A percentile compares a stretch with the other conserved stretches of the same genome.
Evolutionary conservation across 2,888 invertebrate genomes (phyloP).

Genomic region (Nemoura dubitans): DNA sequence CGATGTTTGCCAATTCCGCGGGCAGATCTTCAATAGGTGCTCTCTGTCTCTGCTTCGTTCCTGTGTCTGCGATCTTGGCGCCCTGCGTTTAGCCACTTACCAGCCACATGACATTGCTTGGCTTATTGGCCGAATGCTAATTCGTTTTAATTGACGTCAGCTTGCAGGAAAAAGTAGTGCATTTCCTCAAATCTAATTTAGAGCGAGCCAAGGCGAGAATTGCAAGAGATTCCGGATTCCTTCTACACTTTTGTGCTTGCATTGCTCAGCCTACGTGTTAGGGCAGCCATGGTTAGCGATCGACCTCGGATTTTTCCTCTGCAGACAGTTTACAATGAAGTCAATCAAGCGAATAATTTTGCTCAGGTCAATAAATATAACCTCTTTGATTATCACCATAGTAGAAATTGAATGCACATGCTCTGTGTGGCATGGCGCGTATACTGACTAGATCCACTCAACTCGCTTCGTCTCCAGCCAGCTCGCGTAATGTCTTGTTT

Average conservation of each 20-base stretch:
- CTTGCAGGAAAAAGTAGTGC: not conserved
- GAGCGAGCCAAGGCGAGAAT: not conserved
- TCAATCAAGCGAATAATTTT: slow-evolving; percentile 12
- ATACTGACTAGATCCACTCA: not conserved
- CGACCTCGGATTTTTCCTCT: slow-evolving; percentile 2
- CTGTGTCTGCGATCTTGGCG: not conserved
- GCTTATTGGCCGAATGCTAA: not conserved
- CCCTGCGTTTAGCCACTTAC: not conserved
- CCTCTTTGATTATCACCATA: not conserved
- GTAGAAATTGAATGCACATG: not conserved
- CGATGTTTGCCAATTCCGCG: too few species aligned
- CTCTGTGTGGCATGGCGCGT: not conserved
- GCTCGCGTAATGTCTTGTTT: not conserved
- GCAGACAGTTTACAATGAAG: not conserved
- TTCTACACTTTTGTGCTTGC: not conserved
- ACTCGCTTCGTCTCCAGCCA: too few species aligned
- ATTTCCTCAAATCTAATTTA: slow-evolving; percentile 5
- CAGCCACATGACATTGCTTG: not conserved
- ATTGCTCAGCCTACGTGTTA: not conserved
- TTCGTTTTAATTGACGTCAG: not conserved
- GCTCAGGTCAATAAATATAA: not conserved
- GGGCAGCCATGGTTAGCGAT: not conserved
- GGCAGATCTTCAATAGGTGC: too few species aligned
- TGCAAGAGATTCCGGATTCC: not conserved
- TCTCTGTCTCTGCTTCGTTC: not conserved